Base-by-base conservation (phyloP, 2,888 invertebrate genomes). In the Drosophila longiperda region DNA sequence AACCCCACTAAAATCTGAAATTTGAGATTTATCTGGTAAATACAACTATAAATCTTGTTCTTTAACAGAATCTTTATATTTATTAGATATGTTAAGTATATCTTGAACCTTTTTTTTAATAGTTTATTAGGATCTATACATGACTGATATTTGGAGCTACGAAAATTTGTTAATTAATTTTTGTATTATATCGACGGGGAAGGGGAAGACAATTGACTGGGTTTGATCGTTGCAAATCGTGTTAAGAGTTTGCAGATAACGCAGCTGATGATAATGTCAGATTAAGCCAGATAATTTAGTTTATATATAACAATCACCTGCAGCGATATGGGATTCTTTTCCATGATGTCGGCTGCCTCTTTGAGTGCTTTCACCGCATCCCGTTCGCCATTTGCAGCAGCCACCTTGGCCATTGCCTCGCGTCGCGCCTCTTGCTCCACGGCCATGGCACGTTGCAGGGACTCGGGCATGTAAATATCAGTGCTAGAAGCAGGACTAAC, bases 351-450 rank as follows among this genome's bases (percentile, higher is more conserved):
- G 9, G 87, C 89, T 0, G 87, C 87, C 33, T 87, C 76, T 29
- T 87, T 89, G 0, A 87, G 71, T 0, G 88, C 66, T 15, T 61
- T 74, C 9, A 87, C 89, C 0, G 87, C 87, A 65, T 87, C 89
- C 0, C 87, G 69, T 45, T 87, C 87, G 0, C 87, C 87, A 48
- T 82, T 77, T 4, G 87, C 87, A 0, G 87, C 85, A 2, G 87
- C 87, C 9, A 89, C 79, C 50, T 86, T 86, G 26, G 86, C 86
- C 73, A 80, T 89, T 2, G 87, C 87, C 50, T 87, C 87, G 3
- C 87, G 85, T 5, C 77, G 62, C 0, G 87, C 87, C 53, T 87
- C 87, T 67, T 89, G 89, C 50, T 87, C 87, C 12, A 89, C 86
- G 11, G 87, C 87, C 87, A 87, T 75, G 50, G 87, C 89, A 0